phyloP scores from a whole-genome alignment of 2,797 vertebrate species.

The Poecilia gillii region DNA sequence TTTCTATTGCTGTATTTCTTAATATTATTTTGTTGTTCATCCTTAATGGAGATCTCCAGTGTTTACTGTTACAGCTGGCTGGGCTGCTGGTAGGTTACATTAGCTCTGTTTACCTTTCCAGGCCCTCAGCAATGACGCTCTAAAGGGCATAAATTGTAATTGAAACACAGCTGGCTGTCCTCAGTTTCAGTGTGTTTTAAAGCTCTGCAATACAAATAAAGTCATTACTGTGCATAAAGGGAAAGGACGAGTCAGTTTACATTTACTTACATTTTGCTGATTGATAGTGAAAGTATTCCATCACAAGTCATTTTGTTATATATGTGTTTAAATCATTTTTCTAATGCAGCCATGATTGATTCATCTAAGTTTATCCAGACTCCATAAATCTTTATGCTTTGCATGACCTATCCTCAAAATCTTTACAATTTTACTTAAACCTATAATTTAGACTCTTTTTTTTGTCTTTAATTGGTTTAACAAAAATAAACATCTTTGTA shows the following conservation, averaged over 20 bases:
- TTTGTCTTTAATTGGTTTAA: background rate
- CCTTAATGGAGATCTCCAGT: constrained; percentile 18
- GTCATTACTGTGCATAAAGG: constrained; percentile 1
- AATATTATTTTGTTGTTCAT: constrained; percentile 14
- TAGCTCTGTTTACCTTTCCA: constrained; percentile 33
- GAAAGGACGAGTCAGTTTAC: background rate
- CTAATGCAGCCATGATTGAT: background rate
- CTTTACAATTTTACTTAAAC: background rate
- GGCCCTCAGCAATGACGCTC: constrained; percentile 33
- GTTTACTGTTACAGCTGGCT: constrained; percentile 44
- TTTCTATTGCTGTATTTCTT: constrained; percentile 3
- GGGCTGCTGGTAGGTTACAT: constrained; percentile 39
- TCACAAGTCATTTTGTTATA: background rate
- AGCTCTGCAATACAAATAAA: constrained; percentile 27
- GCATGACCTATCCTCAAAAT: background rate
- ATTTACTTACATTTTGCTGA: constrained; percentile 1
- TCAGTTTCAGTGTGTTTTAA: constrained; percentile 17
- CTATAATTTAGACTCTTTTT: background rate
- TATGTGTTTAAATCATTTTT: background rate
- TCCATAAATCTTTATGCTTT: background rate
- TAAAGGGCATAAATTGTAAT: constrained; percentile 40
- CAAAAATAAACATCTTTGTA: background rate
- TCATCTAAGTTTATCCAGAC: background rate
- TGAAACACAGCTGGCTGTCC: constrained; percentile 30
- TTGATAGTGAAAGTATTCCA: background rate